These are phyloP conservation scores for Circaetus cinerascens DNA, from an alignment of 2,113 vertebrate genomes.

Conservation along the genomic window DNA sequence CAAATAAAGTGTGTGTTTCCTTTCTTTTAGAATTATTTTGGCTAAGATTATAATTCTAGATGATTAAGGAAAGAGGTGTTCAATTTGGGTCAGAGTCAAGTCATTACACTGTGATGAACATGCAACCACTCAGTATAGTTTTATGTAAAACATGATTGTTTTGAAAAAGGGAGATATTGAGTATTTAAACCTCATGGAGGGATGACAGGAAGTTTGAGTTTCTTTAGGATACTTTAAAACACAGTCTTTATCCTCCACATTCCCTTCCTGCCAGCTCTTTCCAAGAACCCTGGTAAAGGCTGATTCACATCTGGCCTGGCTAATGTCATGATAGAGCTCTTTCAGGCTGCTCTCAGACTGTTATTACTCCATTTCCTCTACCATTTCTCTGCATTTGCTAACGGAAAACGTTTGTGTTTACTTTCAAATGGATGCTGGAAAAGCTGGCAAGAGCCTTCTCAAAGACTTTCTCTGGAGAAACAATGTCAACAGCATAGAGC, in stretches of 20 bases:
- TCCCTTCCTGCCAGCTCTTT: not conserved
- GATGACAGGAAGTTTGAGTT: accelerated
- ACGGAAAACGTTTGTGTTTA: not conserved
- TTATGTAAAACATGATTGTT: not conserved
- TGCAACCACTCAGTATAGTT: not conserved
- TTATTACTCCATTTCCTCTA: not conserved
- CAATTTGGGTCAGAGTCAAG: not conserved
- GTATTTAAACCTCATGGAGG: not conserved
- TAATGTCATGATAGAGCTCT: not conserved
- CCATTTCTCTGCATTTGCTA: not conserved
- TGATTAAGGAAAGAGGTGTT: not conserved
- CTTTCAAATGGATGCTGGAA: not conserved
- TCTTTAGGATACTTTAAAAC: not conserved
- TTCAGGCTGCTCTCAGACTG: not conserved
- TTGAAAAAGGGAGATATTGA: not conserved
- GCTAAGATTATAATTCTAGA: not conserved
- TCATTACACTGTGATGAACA: not conserved
- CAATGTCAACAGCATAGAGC: not conserved
- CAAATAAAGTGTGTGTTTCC: not conserved
- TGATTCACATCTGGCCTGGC: not conserved
- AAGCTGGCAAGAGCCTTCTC: not conserved
- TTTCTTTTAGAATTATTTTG: not conserved
- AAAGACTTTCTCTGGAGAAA: not conserved
- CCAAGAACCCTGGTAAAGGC: not conserved
- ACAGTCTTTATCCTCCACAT: not conserved